Base-by-base conservation (phyloP, 92 coral and sea anemone genomes). In the Zoanthus gigantus region DNA sequence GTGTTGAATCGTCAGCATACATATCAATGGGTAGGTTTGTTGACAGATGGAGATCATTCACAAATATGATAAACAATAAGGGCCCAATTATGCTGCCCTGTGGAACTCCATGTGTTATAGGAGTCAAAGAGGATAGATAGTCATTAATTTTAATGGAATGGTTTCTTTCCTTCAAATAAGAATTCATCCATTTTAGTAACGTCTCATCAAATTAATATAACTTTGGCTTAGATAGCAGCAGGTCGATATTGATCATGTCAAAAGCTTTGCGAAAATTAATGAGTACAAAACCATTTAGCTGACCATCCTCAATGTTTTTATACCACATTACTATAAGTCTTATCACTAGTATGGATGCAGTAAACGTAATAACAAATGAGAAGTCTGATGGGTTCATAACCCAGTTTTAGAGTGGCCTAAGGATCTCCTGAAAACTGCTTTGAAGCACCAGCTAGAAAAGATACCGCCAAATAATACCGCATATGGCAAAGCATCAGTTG, bases 31-130 rank as follows among this genome's bases (percentile, higher is more conserved):
- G 52, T 47, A 47, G 52, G 52, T 47, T 47, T 47, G 54, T 61
- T 61, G 68, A 15, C 1, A 61, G 68, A 4, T 61, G 68, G 29
- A 61, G 68, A 61, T 61, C 68, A 61, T 61, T 61, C 29, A 61
- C 85, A 65, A 77, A 90, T 23, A 90, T 15, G 18, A 86, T 71
- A 60, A 90, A 90, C 63, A 86, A 60, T 10, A 90, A 58, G 0
- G 93, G 93, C 16, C 90, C 93, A 7, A 90, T 32, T 10, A 90
- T 23, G 23, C 23, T 23, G 23, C 23, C 23, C 23, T 23, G 23
- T 86, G 91, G 91, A 48, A 87, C 79, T 14, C 91, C 91, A 75
- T 60, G 28, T 16, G 42, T 61, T 6, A 87, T 42, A 45, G 93
- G 71, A 3, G 71, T 69, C n/a, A 44, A 5, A 5, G 88, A 79